phyloP scores from a whole-genome alignment of 2,888 invertebrate genomes.

The Lamellibrachia satsuma region DNA sequence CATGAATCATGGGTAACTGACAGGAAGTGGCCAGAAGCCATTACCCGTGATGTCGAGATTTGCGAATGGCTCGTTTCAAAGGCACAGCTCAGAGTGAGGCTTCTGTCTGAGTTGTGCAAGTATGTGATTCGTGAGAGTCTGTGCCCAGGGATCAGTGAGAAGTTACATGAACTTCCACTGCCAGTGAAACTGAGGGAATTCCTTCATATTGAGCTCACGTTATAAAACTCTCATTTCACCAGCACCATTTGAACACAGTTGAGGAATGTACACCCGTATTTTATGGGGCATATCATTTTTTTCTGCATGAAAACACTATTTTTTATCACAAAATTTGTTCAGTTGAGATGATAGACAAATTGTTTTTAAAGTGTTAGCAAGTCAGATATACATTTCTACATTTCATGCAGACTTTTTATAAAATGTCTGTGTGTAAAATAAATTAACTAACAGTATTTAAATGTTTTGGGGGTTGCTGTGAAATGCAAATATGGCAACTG shows the following conservation, averaged over 20 bases:
- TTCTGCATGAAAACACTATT: no score
- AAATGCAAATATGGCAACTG: neutral
- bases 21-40: constrained; percentile 30
- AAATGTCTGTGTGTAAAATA: neutral
- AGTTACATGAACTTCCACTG: constrained; percentile 26
- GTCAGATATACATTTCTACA: no score
- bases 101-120: constrained; percentile 29
- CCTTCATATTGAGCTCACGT: constrained; percentile 18
- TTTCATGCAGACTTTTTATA: no score
- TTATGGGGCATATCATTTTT: no score
- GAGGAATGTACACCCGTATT: no score
- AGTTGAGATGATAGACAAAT: no score
- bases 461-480: neutral
- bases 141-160: neutral
- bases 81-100: neutral
- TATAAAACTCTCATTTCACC: neutral
- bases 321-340: no score
- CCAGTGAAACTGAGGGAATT: constrained; percentile 25
- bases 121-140: constrained; percentile 26
- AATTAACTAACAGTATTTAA: neutral
- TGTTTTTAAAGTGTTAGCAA: no score
- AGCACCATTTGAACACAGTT: neutral
- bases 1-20: constrained; percentile 27
- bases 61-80: constrained; percentile 25
- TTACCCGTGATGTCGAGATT: constrained; percentile 18